Evolutionary conservation across 2,888 invertebrate genomes (phyloP).

Genomic region (Saturnia pavonia): DNA sequence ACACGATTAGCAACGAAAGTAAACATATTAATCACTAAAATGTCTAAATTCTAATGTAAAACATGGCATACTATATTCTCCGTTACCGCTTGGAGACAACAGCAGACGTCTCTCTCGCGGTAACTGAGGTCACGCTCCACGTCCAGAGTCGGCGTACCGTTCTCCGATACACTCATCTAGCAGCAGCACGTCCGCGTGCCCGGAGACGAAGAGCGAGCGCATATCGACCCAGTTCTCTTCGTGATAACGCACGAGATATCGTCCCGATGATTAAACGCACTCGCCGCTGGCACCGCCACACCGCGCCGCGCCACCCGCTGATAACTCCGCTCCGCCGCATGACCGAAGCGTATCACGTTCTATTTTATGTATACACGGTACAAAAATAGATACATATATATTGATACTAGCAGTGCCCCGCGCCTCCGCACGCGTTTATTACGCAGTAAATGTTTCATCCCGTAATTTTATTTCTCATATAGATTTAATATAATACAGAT

Average conservation of each 20-base stretch:
- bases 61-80: conserved; percentile 3
- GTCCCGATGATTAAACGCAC: conserved; percentile 33
- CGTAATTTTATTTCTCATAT: too few relatives aligned
- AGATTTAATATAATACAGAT: too few relatives aligned
- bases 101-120: not conserved
- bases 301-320: not conserved
- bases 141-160: not conserved
- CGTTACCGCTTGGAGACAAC: not conserved
- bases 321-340: not conserved
- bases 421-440: too few relatives aligned
- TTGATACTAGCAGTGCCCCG: too few relatives aligned
- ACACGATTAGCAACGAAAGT: too few relatives aligned
- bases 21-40: too few relatives aligned
- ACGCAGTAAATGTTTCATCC: too few relatives aligned
- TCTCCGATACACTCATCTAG: conserved; percentile 16
- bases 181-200: conserved; percentile 19
- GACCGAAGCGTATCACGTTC: not conserved
- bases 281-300: too few relatives aligned
- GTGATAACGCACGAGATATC: conserved; percentile 56
- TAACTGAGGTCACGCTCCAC: not conserved
- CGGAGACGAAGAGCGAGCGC: conserved; percentile 50
- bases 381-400: not conserved
- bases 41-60: not conserved
- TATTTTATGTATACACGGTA: not conserved
- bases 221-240: conserved; percentile 59